Percentiles rank a stretch among this genome's conserved stretches.
These are phyloP conservation scores for Chelon auratus DNA, from an alignment of 2,797 vertebrate genomes.

Conservation along the genomic window DNA sequence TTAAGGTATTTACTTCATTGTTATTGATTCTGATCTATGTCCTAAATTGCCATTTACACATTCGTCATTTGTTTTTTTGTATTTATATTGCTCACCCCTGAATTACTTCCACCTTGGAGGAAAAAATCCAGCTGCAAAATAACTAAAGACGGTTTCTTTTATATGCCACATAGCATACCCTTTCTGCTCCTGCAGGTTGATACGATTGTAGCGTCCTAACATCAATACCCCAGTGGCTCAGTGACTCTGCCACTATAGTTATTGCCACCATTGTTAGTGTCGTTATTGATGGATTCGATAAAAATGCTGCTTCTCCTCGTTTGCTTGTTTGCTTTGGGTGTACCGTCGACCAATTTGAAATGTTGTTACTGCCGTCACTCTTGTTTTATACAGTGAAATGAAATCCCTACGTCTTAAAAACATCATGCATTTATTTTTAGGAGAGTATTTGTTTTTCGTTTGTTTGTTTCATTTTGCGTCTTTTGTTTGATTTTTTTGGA, in stretches of 20 bases:
- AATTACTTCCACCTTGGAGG: neutral
- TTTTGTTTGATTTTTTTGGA: neutral
- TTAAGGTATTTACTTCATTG: conserved; percentile 13
- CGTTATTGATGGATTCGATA: conserved; percentile 7
- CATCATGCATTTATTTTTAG: conserved; percentile 20
- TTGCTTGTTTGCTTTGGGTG: conserved; percentile 17
- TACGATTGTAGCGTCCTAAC: neutral
- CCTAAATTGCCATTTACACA: conserved; percentile 56
- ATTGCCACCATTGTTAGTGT: conserved; percentile 6
- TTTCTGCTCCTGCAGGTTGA: conserved; percentile 17
- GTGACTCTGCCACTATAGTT: conserved; percentile 16
- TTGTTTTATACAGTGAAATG: conserved; percentile 5
- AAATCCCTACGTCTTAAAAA: conserved; percentile 14
- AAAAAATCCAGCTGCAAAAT: neutral
- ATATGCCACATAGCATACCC: conserved; percentile 3
- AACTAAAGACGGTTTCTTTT: conserved; percentile 5
- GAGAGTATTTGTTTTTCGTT: conserved; percentile 13
- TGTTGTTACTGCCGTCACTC: neutral
- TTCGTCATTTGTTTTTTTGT: conserved; percentile 39
- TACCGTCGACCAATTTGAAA: neutral
- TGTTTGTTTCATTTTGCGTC: neutral
- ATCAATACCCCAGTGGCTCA: conserved; percentile 17
- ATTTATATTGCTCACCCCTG: conserved; percentile 5
- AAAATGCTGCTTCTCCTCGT: neutral
- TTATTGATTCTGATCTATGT: conserved; percentile 24